A percentile compares a stretch with the other conserved stretches of the same genome.
Evolutionary conservation across 1,140 invertebrate species (phyloP).

Genomic region (Drosophila lacteicornis): DNA sequence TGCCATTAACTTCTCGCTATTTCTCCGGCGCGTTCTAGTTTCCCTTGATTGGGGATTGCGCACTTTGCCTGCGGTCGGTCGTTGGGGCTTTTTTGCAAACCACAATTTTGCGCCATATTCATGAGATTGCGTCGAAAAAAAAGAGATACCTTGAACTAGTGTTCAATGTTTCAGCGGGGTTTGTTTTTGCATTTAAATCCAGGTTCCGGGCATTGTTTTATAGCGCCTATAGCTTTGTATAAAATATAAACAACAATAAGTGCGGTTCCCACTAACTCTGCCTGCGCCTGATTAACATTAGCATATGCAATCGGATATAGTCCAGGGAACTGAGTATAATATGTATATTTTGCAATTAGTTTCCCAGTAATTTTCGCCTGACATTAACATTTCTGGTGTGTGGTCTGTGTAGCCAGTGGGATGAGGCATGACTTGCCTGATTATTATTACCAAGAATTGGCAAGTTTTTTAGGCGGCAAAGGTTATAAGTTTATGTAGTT

Average conservation of each 20-base stretch:
- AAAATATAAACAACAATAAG: conserved; percentile 6
- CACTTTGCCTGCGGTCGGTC: conserved; percentile 27
- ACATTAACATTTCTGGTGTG: conserved; percentile 6
- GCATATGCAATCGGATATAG: conserved; percentile 2
- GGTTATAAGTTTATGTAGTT: background rate
- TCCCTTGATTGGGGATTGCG: conserved; percentile 23
- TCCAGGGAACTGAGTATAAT: background rate
- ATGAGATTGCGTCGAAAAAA: conserved; percentile 17
- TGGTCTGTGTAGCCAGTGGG: background rate
- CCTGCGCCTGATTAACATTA: conserved; percentile 10
- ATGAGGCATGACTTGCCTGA: background rate
- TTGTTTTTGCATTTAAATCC: conserved; percentile 31
- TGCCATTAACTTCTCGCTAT: conserved; percentile 3
- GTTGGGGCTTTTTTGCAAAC: conserved; percentile 29
- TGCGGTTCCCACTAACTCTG: conserved; percentile 10
- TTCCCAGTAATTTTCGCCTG: conserved; percentile 9
- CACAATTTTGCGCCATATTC: conserved; percentile 18
- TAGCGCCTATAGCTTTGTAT: background rate
- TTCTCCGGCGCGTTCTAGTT: conserved; percentile 33
- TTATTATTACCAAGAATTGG: background rate
- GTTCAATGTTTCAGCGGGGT: conserved; percentile 22
- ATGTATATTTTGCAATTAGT: conserved; percentile 1
- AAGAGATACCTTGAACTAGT: conserved; percentile 38
- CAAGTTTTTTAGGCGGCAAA: background rate
- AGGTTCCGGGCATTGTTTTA: conserved; percentile 24